Evolutionary conservation across 1,140 invertebrate genomes (phyloP), one percentile per base, ranked within the genome.

Genomic region (Drosophila pseudoananassae): DNA sequence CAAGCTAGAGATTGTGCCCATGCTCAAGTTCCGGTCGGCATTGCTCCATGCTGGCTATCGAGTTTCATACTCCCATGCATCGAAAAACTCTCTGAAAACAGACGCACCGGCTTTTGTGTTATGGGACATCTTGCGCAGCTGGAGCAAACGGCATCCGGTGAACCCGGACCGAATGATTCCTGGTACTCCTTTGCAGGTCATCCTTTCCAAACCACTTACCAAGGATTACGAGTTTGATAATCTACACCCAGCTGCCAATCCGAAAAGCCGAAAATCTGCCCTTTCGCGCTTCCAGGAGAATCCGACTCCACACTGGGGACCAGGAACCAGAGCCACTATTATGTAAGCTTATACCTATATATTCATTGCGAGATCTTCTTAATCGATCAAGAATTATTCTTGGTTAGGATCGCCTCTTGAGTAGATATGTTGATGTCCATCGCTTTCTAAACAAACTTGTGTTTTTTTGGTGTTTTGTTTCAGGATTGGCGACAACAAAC

Each of bases 11-110:
- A 94, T 93, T 20, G 94, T 95, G 75, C 93, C 94, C 4, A 94
- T 96, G 92, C 80, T 95, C 33, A 88, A 93, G 66, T 94, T 92
- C 81, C 97, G 98, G 77, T 99, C 99, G 2, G 98, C 98, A 0
- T 92, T 99, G 49, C 88, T 99, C 17, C 97, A 99, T 93, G 97
- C 96, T 9, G 98, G 98, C 1, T 99, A 97, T 92, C 93, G 94
- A 77, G 98, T 99, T 3, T 99, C 98, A 0, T 95, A 95, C 69
- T 98, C 98, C 0, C 99, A 99, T 93, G 96, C 97, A 52, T 94
- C 94, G 51, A 96, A 95, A 81, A 94, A 95, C 66, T 98, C 98
- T 0, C 93, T 99, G 3, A 99, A 99, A 93, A 99, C 99, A 0
- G 93, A 98, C 92, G 98, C 99, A 0, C 98, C 99, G 0, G 92